These are phyloP conservation scores for Poecile montanus DNA, from an alignment of 2,797 vertebrate species.

Conservation along the genomic window DNA sequence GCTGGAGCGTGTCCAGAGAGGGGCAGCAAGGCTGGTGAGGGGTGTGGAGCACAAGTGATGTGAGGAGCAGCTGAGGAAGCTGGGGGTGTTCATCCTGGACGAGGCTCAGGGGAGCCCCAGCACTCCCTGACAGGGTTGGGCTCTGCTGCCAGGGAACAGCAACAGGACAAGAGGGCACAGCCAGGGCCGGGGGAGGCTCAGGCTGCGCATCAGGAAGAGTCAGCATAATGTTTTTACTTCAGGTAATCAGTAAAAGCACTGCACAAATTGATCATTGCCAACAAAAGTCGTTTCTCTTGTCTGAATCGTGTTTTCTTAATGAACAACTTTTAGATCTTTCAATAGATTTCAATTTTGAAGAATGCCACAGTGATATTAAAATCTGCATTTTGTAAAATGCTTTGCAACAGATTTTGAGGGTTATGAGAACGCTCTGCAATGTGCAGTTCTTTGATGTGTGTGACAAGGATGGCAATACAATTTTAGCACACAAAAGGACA, in stretches of 20 bases:
- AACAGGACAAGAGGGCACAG: background rate
- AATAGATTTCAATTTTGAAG: background rate
- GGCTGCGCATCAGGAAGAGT: background rate
- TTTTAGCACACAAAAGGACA: background rate
- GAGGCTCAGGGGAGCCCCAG: background rate
- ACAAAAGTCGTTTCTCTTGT: background rate
- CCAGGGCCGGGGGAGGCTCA: background rate
- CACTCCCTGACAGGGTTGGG: background rate
- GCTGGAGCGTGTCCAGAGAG: background rate
- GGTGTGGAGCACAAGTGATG: background rate
- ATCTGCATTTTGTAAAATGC: background rate
- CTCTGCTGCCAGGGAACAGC: background rate
- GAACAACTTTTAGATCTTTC: background rate
- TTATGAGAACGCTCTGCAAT: background rate
- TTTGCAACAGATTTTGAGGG: background rate
- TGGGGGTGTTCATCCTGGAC: background rate
- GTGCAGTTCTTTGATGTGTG: background rate
- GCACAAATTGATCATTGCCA: background rate
- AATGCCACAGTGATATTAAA: background rate
- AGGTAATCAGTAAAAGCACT: background rate
- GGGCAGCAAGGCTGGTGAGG: background rate
- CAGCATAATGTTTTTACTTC: background rate
- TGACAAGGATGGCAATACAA: background rate
- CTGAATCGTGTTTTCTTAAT: background rate
- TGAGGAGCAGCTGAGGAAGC: accelerated